A percentile compares a stretch with the other conserved stretches of the same genome.
These are phyloP conservation scores for Staurois parvus DNA, from an alignment of 2,797 vertebrate species.

Conservation along the genomic window DNA sequence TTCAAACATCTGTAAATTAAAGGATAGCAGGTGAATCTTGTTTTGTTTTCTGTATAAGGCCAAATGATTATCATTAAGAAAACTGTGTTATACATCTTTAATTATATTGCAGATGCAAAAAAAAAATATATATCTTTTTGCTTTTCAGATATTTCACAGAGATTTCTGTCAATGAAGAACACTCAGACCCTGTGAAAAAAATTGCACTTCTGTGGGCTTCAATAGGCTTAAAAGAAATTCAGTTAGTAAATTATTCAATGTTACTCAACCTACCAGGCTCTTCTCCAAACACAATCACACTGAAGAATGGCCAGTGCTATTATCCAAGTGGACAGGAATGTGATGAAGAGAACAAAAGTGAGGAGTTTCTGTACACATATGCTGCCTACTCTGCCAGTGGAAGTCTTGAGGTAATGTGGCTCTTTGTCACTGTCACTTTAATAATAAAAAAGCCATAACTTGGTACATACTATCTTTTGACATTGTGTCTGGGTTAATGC, in stretches of 20 bases:
- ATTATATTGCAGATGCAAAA: conserved; percentile 7
- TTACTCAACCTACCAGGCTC: conserved; percentile 85
- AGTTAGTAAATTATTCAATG: conserved; percentile 87
- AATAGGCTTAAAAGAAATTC: conserved; percentile 86
- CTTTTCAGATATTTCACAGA: conserved; percentile 80
- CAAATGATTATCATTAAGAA: not conserved
- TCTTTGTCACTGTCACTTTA: conserved; percentile 75
- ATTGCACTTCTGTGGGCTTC: conserved; percentile 86
- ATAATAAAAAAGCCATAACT: conserved; percentile 62
- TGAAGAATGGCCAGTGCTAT: conserved; percentile 82
- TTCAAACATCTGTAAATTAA: conserved; percentile 10
- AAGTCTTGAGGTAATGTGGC: conserved; percentile 83
- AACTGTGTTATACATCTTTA: conserved; percentile 16
- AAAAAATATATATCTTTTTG: conserved; percentile 34
- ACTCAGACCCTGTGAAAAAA: conserved; percentile 76
- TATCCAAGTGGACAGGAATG: conserved; percentile 85
- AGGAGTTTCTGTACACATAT: conserved; percentile 79
- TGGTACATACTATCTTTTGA: conserved; percentile 3
- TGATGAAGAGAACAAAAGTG: conserved; percentile 70
- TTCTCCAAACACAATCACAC: conserved; percentile 82
- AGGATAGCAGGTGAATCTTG: not conserved
- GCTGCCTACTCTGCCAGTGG: conserved; percentile 92
- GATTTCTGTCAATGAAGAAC: conserved; percentile 73
- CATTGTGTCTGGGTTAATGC: not conserved
- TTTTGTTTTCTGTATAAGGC: conserved; percentile 9